Evolutionary conservation across 2,888 invertebrate genomes (phyloP).

Genomic region (Camptogramma bilineatum): DNA sequence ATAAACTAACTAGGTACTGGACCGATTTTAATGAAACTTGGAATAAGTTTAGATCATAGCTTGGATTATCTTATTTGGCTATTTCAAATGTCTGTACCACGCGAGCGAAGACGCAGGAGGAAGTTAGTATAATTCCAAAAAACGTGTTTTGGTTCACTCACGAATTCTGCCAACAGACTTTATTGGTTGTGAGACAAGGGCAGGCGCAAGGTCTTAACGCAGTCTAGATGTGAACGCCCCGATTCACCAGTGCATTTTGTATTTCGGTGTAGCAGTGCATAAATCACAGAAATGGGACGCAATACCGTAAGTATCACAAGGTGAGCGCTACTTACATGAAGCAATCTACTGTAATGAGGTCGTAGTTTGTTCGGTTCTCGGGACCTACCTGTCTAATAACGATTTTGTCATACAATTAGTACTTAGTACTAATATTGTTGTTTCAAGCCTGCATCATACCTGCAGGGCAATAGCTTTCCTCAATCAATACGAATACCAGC

Average conservation of each 20-base stretch:
- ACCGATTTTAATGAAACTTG: too few species aligned
- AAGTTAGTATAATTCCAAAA: too few species aligned
- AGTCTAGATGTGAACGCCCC: constrained; percentile 41
- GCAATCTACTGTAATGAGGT: constrained; percentile 42
- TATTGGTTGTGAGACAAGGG: constrained; percentile 1
- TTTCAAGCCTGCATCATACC: too few species aligned
- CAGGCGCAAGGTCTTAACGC: constrained; percentile 4
- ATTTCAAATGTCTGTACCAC: too few species aligned
- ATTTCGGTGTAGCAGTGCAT: constrained; percentile 58
- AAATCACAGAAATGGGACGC: constrained; percentile 69
- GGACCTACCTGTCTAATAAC: constrained; percentile 8
- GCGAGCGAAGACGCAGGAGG: too few species aligned
- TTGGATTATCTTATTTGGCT: too few species aligned
- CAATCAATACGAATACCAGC: too few species aligned
- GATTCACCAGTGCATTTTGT: constrained; percentile 59
- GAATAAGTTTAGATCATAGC: too few species aligned
- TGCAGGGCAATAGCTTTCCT: too few species aligned
- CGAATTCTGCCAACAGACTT: too few species aligned
- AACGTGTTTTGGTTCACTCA: too few species aligned
- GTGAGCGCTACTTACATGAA: constrained; percentile 51
- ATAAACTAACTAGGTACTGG: too few species aligned
- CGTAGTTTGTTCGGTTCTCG: constrained; percentile 23
- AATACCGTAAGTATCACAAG: constrained; percentile 62
- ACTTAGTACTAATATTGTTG: neutral
- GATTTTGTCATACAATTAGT: constrained; percentile 6